These are phyloP conservation scores for Xestia ashworthii DNA, from an alignment of 2,888 invertebrate genomes.

Conservation along the genomic window DNA sequence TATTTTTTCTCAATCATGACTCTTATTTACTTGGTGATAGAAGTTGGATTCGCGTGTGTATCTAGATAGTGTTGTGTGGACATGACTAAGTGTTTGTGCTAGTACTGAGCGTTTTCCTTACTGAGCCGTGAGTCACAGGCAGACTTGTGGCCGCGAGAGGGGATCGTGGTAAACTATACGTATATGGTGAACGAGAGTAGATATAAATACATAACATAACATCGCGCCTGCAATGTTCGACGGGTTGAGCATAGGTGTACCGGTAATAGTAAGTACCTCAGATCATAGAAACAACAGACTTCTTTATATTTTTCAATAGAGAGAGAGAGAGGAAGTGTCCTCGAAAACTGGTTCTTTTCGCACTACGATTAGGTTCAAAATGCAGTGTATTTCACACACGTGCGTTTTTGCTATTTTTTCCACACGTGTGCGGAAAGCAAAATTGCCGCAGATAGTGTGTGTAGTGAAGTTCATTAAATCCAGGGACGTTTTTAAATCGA, in stretches of 20 bases:
- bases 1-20: neutral
- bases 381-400: too few species aligned
- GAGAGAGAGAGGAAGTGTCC: too few species aligned
- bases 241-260: neutral
- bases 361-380: too few species aligned
- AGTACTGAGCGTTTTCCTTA: conserved; percentile 56
- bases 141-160: conserved; percentile 36
- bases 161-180: conserved; percentile 11
- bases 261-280: neutral
- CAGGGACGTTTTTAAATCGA: too few species aligned
- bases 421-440: too few species aligned
- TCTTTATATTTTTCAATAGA: too few species aligned
- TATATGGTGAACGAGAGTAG: conserved; percentile 4
- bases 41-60: conserved; percentile 36
- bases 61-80: conserved; percentile 29
- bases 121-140: conserved; percentile 52
- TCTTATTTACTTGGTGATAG: conserved; percentile 10
- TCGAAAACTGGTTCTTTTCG: too few species aligned
- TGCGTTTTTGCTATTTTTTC: too few species aligned
- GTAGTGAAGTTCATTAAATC: too few species aligned
- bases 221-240: neutral
- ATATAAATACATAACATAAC: neutral
- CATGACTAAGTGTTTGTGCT: conserved; percentile 59
- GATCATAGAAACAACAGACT: too few species aligned
- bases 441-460: too few species aligned